These are phyloP conservation scores for Nemapogon koenigi DNA, from an alignment of 2,888 invertebrate species.

Conservation along the genomic window DNA sequence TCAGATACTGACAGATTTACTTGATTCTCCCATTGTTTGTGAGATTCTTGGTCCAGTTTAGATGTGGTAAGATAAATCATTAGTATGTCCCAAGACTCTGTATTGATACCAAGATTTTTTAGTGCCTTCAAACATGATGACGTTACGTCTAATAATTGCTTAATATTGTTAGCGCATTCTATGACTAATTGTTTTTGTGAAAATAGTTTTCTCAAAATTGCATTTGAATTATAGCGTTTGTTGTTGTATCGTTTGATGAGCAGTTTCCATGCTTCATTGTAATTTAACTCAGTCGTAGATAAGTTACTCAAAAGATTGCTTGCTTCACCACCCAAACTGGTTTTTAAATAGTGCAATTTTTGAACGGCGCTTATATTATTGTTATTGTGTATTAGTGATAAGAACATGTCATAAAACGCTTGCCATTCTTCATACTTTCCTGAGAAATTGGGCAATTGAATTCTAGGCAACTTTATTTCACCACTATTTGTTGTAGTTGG, in stretches of 20 bases:
- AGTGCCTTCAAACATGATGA: conserved; percentile 14
- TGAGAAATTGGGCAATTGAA: conserved; percentile 16
- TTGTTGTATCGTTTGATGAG: conserved; percentile 17
- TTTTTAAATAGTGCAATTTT: conserved; percentile 19
- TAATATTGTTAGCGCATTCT: conserved; percentile 14
- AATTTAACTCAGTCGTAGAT: conserved; percentile 16
- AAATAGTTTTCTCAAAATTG: conserved; percentile 16
- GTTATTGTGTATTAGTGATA: conserved; percentile 17
- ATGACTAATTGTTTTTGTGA: conserved; percentile 11
- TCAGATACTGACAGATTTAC: neutral
- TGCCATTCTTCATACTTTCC: conserved; percentile 18
- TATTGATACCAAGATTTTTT: conserved; percentile 14
- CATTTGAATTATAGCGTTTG: conserved; percentile 17
- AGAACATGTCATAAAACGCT: conserved; percentile 17
- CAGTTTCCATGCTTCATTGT: conserved; percentile 16
- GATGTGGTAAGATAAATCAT: conserved; percentile 15
- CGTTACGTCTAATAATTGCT: conserved; percentile 15
- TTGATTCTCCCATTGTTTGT: conserved; percentile 18
- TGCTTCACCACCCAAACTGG: conserved; percentile 16
- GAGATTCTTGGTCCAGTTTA: conserved; percentile 18
- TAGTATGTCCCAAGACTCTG: conserved; percentile 12
- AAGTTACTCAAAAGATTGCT: conserved; percentile 15
- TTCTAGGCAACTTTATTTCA: conserved; percentile 15
- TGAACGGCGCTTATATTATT: conserved; percentile 14
- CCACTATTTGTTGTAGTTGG: no score